A percentile compares a stretch with the other conserved stretches of the same genome.
These are phyloP conservation scores for Triplophysa siluroides DNA, from an alignment of 2,113 vertebrate species.

Conservation along the genomic window DNA sequence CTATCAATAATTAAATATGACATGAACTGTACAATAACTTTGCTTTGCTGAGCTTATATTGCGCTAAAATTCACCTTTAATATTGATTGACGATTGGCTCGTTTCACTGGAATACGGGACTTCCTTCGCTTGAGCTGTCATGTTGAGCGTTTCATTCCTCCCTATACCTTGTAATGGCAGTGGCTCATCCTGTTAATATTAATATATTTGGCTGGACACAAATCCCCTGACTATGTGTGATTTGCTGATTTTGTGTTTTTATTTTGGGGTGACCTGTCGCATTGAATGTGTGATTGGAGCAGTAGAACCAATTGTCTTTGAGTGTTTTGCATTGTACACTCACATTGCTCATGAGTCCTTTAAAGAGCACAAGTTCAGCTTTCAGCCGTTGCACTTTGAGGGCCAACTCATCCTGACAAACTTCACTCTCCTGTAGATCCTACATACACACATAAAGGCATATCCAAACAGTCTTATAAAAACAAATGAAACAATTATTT, in stretches of 20 bases:
- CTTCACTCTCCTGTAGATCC: constrained; percentile 94
- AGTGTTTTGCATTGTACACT: constrained; percentile 58
- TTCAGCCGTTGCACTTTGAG: constrained; percentile 93
- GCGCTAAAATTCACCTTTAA: too few relatives aligned
- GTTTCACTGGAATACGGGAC: too few relatives aligned
- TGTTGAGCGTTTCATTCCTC: too few relatives aligned
- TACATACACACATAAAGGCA: constrained; percentile 52
- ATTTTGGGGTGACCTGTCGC: background rate
- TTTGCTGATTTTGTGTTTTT: background rate
- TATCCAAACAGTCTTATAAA: background rate
- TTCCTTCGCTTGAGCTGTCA: too few relatives aligned
- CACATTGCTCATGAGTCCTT: constrained; percentile 98
- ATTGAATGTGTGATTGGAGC: background rate
- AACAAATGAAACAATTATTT: background rate
- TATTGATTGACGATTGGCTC: too few relatives aligned
- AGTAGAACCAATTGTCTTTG: background rate
- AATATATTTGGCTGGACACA: background rate
- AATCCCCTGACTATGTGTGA: background rate
- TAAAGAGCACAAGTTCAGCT: constrained; percentile 94
- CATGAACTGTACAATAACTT: too few relatives aligned
- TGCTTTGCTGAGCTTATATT: too few relatives aligned
- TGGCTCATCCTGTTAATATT: too few relatives aligned
- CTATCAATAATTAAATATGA: too few relatives aligned
- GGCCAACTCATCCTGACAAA: constrained; percentile 92
- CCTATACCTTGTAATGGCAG: too few relatives aligned